Percentiles rank a stretch among this genome's conserved stretches.
These are phyloP conservation scores for Brachionus angularis DNA, from an alignment of 1,140 invertebrate genomes.

Conservation along the genomic window DNA sequence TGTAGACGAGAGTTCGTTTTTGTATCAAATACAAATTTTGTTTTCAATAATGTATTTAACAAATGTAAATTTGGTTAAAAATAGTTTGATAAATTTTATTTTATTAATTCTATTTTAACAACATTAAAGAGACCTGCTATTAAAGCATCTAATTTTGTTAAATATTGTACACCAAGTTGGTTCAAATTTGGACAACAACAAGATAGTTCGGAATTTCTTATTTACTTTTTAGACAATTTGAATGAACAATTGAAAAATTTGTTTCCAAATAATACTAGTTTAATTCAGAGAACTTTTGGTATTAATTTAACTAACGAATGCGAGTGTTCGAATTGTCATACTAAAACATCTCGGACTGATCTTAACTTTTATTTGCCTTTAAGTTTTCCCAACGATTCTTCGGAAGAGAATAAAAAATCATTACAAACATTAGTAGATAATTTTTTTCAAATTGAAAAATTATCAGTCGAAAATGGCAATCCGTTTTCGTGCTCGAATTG, in stretches of 20 bases:
- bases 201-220: slow-evolving; percentile 14
- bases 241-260: neutral
- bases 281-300: neutral
- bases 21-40: neutral
- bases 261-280: neutral
- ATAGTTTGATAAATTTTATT: neutral
- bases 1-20: neutral
- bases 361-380: neutral
- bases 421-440: neutral
- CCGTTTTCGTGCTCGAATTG: neutral
- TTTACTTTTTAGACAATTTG: neutral
- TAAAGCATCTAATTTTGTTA: slow-evolving; percentile 1
- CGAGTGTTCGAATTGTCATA: neutral
- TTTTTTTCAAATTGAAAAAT: neutral
- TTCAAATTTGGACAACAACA: slow-evolving; percentile 14
- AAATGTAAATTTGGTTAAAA: neutral
- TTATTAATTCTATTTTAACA: neutral
- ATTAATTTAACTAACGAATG: slow-evolving; percentile 3
- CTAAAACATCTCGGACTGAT: neutral
- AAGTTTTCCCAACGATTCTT: neutral
- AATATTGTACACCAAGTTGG: slow-evolving; percentile 4
- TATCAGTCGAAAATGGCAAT: neutral
- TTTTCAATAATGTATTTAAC: neutral
- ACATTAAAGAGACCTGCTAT: neutral
- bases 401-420: neutral